A percentile compares a stretch with the other conserved stretches of the same genome.
Evolutionary conservation across 2,797 vertebrate genomes (phyloP).

Genomic region (Typhlichthys subterraneus): DNA sequence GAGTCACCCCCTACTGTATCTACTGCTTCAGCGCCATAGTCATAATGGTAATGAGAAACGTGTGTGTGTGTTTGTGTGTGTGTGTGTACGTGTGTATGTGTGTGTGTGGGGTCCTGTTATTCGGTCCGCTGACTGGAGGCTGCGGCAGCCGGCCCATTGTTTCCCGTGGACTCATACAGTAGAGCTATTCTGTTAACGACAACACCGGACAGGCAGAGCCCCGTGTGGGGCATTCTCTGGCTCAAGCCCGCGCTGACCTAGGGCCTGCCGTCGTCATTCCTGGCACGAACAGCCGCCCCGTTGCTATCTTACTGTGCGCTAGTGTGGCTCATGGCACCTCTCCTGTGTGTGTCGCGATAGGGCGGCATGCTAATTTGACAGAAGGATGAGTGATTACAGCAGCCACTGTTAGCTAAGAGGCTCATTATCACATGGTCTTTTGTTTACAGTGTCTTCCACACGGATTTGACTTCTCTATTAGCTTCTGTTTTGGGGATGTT

Average conservation of each 20-base stretch:
- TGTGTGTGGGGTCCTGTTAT: constrained; percentile 55
- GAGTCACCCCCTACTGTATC: constrained; percentile 1
- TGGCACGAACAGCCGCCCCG: constrained; percentile 54
- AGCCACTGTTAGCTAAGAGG: constrained; percentile 50
- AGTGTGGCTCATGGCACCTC: constrained; percentile 47
- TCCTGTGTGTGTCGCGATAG: constrained; percentile 47
- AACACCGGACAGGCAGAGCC: constrained; percentile 48
- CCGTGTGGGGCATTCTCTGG: constrained; percentile 63
- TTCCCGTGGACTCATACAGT: constrained; percentile 53
- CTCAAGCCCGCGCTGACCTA: constrained; percentile 66
- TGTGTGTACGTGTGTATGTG: constrained; percentile 44
- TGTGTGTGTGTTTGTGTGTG: constrained; percentile 30
- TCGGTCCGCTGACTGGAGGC: constrained; percentile 37
- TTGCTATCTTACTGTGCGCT: constrained; percentile 52
- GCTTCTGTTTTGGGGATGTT: constrained; percentile 31
- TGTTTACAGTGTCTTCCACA: constrained; percentile 57
- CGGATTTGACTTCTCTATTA: constrained; percentile 59
- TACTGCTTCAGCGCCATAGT: no score
- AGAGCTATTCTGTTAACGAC: constrained; percentile 55
- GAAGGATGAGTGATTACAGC: constrained; percentile 71
- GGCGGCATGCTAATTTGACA: constrained; percentile 67
- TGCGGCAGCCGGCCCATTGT: constrained; percentile 31
- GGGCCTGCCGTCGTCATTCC: constrained; percentile 66
- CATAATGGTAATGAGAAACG: constrained; percentile 46
- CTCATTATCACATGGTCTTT: constrained; percentile 60